A percentile compares a stretch with the other conserved stretches of the same genome.
These are phyloP conservation scores for Rhinella marina DNA, from an alignment of 2,797 vertebrate species.

Conservation along the genomic window DNA sequence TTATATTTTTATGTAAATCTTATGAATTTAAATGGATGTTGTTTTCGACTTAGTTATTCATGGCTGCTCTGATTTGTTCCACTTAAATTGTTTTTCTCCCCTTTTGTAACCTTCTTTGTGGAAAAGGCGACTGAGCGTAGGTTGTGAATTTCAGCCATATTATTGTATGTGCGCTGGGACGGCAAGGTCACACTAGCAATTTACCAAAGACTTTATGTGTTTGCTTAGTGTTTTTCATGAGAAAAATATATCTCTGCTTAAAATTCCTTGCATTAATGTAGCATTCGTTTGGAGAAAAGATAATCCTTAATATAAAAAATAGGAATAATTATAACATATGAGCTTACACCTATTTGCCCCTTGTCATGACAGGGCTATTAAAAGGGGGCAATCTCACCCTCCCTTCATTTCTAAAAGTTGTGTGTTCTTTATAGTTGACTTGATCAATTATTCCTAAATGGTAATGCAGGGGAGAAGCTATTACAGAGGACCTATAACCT, in stretches of 20 bases:
- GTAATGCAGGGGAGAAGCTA: no score
- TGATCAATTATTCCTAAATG: no score
- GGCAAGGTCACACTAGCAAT: constrained; percentile 17
- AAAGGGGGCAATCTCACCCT: no score
- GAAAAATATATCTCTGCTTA: neutral
- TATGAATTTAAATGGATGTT: neutral
- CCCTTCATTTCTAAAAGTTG: no score
- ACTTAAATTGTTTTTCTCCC: constrained; percentile 26
- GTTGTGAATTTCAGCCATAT: neutral
- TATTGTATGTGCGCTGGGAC: neutral
- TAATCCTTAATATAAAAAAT: neutral
- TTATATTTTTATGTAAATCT: constrained; percentile 15
- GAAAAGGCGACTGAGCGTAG: neutral
- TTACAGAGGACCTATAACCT: no score
- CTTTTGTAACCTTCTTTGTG: constrained; percentile 4
- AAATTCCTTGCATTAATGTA: neutral
- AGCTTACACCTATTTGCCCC: neutral
- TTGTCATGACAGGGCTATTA: no score
- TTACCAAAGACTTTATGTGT: neutral
- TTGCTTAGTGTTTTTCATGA: neutral
- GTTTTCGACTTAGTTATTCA: constrained; percentile 9
- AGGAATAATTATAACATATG: neutral
- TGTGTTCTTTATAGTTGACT: no score
- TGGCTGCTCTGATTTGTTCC: constrained; percentile 6
- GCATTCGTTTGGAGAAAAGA: neutral